Percentiles rank a stretch among this genome's conserved stretches.
Conservation (phyloP, 1,140 invertebrate species). For the Cotesia chilonis region DNA sequence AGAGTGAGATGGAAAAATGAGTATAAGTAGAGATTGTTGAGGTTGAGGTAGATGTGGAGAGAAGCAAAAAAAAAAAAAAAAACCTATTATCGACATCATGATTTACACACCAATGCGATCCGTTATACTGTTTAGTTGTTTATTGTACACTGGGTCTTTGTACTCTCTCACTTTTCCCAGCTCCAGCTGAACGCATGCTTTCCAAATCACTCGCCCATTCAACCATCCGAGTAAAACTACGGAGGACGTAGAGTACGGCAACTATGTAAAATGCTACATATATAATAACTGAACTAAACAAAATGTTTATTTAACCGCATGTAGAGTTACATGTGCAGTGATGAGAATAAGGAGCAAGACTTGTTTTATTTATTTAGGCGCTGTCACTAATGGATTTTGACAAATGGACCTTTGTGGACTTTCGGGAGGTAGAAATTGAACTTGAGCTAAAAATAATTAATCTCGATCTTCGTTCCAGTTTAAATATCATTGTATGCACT, state of each 20-base stretch:
- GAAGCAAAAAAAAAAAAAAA: no score
- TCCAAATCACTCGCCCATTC: slow-evolving; percentile 47
- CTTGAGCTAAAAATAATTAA: no score
- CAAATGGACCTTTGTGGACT: no score
- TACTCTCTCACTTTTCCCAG: slow-evolving; percentile 54
- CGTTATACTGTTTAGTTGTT: slow-evolving; percentile 48
- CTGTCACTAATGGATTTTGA: no score
- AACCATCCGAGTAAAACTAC: slow-evolving; percentile 1
- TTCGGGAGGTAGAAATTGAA: no score
- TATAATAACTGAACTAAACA: background rate
- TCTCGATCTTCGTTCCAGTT: no score
- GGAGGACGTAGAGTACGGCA: background rate
- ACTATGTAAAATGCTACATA: background rate
- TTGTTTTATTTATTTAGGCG: no score
- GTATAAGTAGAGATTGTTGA: background rate
- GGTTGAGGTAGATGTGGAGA: background rate
- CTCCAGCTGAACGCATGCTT: slow-evolving; percentile 45
- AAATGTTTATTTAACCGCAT: no score
- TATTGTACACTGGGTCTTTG: slow-evolving; percentile 28
- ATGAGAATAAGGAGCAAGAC: no score
- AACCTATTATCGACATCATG: slow-evolving; percentile 57
- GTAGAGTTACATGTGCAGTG: no score
- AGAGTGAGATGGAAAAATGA: no score
- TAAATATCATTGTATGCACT: no score
- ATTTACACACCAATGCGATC: slow-evolving; percentile 52